These are phyloP conservation scores for Macropis europaea DNA, from an alignment of 2,888 invertebrate species.

Conservation along the genomic window DNA sequence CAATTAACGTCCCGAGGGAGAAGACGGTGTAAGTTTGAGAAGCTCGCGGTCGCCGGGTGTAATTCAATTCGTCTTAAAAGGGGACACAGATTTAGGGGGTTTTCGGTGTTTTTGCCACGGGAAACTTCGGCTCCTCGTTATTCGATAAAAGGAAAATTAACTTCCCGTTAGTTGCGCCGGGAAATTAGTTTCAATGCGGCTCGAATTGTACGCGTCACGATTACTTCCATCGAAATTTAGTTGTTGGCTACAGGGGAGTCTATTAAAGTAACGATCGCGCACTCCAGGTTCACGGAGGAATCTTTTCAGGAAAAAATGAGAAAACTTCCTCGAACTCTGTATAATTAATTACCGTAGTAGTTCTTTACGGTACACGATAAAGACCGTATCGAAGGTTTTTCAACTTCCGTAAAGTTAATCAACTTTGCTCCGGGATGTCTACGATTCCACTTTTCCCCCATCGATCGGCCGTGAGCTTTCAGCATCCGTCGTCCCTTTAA, in stretches of 20 bases:
- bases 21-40: neutral
- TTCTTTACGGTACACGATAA: constrained; percentile 38
- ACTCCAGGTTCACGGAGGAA: constrained; percentile 1
- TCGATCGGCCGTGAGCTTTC: constrained; percentile 27
- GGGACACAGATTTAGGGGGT: neutral
- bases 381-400: constrained; percentile 43
- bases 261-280: constrained; percentile 33
- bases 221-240: constrained; percentile 30
- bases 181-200: constrained; percentile 29
- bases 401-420: constrained; percentile 40
- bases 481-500: constrained; percentile 20
- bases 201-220: constrained; percentile 11
- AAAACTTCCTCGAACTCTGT: constrained; percentile 38
- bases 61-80: constrained; percentile 4
- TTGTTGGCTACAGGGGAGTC: constrained; percentile 23
- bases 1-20: constrained; percentile 65
- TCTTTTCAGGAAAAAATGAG: constrained; percentile 34
- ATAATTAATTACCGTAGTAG: constrained; percentile 42
- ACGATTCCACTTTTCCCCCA: constrained; percentile 19
- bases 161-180: constrained; percentile 5
- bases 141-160: constrained; percentile 5
- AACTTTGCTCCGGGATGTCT: constrained; percentile 30
- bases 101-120: neutral
- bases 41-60: neutral
- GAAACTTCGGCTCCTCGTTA: neutral